phyloP scores from a whole-genome alignment of 2,888 invertebrate species.

The Chymomyza fuscimana region DNA sequence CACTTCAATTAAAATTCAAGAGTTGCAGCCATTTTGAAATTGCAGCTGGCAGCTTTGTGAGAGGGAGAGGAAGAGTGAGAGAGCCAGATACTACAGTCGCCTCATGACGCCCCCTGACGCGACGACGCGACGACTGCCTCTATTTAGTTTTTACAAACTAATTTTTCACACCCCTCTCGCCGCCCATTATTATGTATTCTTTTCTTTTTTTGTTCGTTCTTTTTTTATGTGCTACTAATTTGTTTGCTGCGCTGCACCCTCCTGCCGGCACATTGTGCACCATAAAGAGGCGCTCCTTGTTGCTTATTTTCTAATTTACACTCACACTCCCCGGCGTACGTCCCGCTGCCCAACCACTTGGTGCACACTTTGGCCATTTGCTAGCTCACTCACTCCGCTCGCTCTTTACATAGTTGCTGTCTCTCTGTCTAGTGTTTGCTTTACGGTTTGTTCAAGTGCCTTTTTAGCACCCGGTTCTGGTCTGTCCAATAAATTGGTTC shows the following conservation, averaged over 20 bases:
- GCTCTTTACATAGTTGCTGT: neutral
- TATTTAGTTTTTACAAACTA: conserved; percentile 37
- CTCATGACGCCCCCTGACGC: too few relatives aligned
- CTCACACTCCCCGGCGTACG: neutral
- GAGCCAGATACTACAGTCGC: too few relatives aligned
- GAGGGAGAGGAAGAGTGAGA: neutral
- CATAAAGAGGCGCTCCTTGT: conserved; percentile 20
- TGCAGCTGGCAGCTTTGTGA: neutral
- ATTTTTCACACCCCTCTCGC: conserved; percentile 50
- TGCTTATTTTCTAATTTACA: conserved; percentile 61
- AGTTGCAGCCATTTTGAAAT: conserved; percentile 15
- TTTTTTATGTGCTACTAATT: conserved; percentile 37
- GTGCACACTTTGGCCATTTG: neutral
- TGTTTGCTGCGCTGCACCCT: conserved; percentile 25
- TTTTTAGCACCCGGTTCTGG: conserved; percentile 23
- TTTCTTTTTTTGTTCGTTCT: neutral
- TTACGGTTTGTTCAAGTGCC: conserved; percentile 51
- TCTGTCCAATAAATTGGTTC: conserved; percentile 63
- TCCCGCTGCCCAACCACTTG: neutral
- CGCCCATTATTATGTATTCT: neutral
- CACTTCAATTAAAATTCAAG: conserved; percentile 66
- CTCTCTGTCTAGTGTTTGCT: conserved; percentile 43
- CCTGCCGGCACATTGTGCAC: conserved; percentile 23
- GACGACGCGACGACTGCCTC: neutral
- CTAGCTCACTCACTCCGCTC: neutral